phyloP scores from a whole-genome alignment of 2,797 vertebrate genomes.

The Odontamblyopus lacepedii region DNA sequence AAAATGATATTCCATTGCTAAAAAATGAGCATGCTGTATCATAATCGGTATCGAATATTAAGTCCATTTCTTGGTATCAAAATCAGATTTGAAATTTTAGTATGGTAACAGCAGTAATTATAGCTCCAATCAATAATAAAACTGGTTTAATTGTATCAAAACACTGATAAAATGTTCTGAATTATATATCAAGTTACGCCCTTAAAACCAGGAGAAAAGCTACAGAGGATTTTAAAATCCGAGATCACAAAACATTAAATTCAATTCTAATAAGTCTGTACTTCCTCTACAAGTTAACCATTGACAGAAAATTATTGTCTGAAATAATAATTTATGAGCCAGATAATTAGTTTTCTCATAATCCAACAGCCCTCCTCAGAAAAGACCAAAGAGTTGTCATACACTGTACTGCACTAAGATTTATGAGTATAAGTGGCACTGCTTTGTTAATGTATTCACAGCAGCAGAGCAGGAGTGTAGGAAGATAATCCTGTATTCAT shows the following conservation, averaged over 20 bases:
- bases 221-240: background rate
- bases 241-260: constrained; percentile 1
- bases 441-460: background rate
- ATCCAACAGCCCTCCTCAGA: too few relatives aligned
- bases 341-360: too few relatives aligned
- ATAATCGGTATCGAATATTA: too few relatives aligned
- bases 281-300: background rate
- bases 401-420: too few relatives aligned
- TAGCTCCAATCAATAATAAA: background rate
- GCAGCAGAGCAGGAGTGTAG: background rate
- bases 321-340: background rate
- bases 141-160: background rate
- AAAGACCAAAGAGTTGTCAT: too few relatives aligned
- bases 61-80: too few relatives aligned
- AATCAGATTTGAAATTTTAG: too few relatives aligned
- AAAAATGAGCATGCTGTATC: too few relatives aligned
- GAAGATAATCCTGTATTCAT: background rate
- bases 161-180: background rate
- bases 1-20: too few relatives aligned
- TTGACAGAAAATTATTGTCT: background rate
- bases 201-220: too few relatives aligned
- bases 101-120: background rate
- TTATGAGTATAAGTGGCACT: too few relatives aligned
- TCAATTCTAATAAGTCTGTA: background rate
- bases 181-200: background rate